Evolutionary conservation across 2,113 vertebrate species (phyloP), one percentile per base, ranked within the genome.

Genomic region (Nibea albiflora): DNA sequence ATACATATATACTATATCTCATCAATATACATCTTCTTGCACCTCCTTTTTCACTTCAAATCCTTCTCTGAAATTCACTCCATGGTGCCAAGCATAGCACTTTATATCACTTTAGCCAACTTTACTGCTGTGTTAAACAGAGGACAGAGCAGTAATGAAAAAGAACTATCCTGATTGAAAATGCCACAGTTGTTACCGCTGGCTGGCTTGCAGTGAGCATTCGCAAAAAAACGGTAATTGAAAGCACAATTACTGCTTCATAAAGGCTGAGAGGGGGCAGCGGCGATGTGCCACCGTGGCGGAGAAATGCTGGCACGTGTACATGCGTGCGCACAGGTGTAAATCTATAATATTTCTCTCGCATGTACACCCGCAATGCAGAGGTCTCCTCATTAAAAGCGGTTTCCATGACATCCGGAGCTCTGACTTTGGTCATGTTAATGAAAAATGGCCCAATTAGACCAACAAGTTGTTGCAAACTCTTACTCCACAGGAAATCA

Each of bases 81-180:
- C 28, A 10, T 42, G 12, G 24, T 70, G 49, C 58, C 69, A 70
- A 73, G 46, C 28, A 47, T 9, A 24, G 52, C 73, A 81, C 72
- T 85, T 91, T 80, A 47, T 79, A 78, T 78, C 63, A 83, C 78
- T 81, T 84, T 62, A 69, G 24, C 26, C 77, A 63, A 68, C 76
- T 81, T 85, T 73, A 60, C 79, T 57, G 75, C 66, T n/a, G 67
- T 57, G 76, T 85, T 88, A 71, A 85, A 84, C 50, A 70, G 39
- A 85, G 70, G 72, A 78, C 68, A 81, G 57, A 83, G 72, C 58
- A 35, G 58, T 58, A 83, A 78, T 80, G 61, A 81, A 87, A 88
- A 85, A 73, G 39, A 78, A 77, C 67, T 60, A 24, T 54, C 56
- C 70, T 71, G 70, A 88, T 60, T 87, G 60, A 73, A 90, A 85